Evolutionary conservation across 1,140 invertebrate species (phyloP).

Genomic region (Heliconius himera): DNA sequence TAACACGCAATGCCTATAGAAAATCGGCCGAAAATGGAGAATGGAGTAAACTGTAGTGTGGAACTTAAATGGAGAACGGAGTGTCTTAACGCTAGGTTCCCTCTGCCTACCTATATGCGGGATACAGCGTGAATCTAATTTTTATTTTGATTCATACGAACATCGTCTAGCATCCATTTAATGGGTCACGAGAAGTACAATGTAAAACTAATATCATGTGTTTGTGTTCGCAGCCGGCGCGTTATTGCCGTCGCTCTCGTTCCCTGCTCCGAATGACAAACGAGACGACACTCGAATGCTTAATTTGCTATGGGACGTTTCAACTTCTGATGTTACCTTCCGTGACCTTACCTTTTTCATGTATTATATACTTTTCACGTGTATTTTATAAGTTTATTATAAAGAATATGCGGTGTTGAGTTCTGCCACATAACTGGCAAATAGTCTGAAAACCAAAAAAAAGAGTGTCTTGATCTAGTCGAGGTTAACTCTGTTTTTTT

Average conservation of each 20-base stretch:
- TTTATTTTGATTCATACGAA: too few species aligned
- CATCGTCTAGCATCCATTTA: background rate
- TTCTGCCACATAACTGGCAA: background rate
- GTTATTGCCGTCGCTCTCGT: background rate
- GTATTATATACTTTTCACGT: background rate
- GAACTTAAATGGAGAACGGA: too few species aligned
- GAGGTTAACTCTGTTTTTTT: too few species aligned
- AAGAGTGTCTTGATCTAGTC: too few species aligned
- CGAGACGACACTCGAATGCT: slow-evolving; percentile 4
- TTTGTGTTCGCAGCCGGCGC: slow-evolving; percentile 5
- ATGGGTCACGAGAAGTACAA: background rate
- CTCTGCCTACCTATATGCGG: too few species aligned
- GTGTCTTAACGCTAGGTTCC: too few species aligned
- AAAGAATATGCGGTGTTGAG: background rate
- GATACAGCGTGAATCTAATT: too few species aligned
- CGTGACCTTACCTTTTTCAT: background rate
- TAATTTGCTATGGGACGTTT: background rate
- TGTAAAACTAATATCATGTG: slow-evolving; percentile 1
- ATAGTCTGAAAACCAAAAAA: too few species aligned
- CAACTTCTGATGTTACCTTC: background rate
- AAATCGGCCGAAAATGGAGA: too few species aligned
- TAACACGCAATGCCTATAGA: too few species aligned
- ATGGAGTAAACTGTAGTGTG: too few species aligned
- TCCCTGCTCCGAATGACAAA: slow-evolving; percentile 2
- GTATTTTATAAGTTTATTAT: too few species aligned